Conservation (phyloP, 2,888 invertebrate species). For the Merodon equestris region DNA sequence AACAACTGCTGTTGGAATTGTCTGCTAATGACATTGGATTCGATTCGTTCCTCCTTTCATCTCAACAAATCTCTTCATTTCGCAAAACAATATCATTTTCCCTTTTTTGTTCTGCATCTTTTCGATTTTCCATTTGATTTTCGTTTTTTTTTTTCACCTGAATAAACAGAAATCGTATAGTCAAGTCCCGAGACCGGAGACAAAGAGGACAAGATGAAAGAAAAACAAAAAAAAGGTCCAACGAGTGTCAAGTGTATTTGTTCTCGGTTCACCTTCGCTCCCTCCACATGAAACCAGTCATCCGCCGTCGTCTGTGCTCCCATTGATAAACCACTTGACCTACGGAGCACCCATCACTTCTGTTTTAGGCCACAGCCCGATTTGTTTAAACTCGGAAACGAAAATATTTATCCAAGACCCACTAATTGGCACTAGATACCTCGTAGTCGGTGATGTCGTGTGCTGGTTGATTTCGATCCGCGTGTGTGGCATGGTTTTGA, state of each 20-base stretch:
- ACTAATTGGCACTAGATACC: slow-evolving; percentile 19
- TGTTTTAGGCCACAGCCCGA: slow-evolving; percentile 35
- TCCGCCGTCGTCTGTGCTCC: neutral
- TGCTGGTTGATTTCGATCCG: too few species aligned
- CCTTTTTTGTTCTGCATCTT: too few species aligned
- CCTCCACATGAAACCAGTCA: too few species aligned
- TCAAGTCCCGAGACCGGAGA: slow-evolving; percentile 10
- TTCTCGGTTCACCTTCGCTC: slow-evolving; percentile 17
- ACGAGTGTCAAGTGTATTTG: slow-evolving; percentile 47
- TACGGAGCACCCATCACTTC: slow-evolving; percentile 39
- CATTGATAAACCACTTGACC: slow-evolving; percentile 57
- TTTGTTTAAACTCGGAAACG: slow-evolving; percentile 21
- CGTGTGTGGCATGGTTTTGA: slow-evolving; percentile 2
- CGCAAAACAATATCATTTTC: neutral
- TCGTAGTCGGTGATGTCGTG: neutral
- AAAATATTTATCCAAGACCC: slow-evolving; percentile 53
- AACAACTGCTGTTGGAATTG: too few species aligned
- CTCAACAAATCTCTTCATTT: neutral
- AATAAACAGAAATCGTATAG: slow-evolving; percentile 41
- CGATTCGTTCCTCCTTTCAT: too few species aligned
- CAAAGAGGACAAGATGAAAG: slow-evolving; percentile 3
- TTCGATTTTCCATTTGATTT: too few species aligned
- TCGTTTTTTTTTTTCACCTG: slow-evolving; percentile 42
- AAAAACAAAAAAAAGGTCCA: slow-evolving; percentile 30
- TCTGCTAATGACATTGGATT: too few species aligned